Conservation (phyloP, 2,888 invertebrate species). For the Hyles lineata region DNA sequence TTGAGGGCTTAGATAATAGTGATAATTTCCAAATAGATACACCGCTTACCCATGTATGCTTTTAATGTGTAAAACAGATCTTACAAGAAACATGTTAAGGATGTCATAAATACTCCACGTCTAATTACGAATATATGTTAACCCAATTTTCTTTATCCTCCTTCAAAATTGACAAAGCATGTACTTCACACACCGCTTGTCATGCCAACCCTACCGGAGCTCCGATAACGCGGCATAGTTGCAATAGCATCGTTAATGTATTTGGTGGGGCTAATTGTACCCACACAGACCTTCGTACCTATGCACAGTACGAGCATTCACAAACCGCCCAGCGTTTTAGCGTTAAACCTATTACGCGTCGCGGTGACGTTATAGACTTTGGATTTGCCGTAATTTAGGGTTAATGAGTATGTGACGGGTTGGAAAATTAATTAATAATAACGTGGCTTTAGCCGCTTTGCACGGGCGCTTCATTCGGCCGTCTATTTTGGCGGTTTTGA, state of each 20-base stretch:
- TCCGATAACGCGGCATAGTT: conserved; percentile 28
- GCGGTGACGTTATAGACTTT: conserved; percentile 22
- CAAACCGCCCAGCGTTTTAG: conserved; percentile 23
- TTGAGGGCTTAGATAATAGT: too few relatives aligned
- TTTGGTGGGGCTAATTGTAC: conserved; percentile 29
- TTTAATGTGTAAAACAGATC: too few relatives aligned
- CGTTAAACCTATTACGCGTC: conserved; percentile 17
- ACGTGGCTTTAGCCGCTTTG: background rate
- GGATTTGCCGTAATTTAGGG: conserved; percentile 17
- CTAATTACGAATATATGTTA: background rate
- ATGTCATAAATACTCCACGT: background rate
- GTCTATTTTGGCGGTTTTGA: conserved; percentile 12
- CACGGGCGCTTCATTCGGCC: background rate
- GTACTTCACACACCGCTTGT: background rate
- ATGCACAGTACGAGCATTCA: conserved; percentile 5
- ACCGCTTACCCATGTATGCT: too few relatives aligned
- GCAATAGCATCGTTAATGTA: conserved; percentile 31
- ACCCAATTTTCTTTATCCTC: background rate
- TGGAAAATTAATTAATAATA: conserved; percentile 22
- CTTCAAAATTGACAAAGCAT: background rate
- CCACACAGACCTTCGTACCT: conserved; percentile 13
- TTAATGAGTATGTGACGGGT: conserved; percentile 25
- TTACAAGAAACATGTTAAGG: background rate
- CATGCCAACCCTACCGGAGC: background rate
- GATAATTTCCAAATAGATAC: too few relatives aligned